Evolutionary conservation across 2,888 invertebrate species (phyloP).

Genomic region (Drosophila nr. perissopoda): DNA sequence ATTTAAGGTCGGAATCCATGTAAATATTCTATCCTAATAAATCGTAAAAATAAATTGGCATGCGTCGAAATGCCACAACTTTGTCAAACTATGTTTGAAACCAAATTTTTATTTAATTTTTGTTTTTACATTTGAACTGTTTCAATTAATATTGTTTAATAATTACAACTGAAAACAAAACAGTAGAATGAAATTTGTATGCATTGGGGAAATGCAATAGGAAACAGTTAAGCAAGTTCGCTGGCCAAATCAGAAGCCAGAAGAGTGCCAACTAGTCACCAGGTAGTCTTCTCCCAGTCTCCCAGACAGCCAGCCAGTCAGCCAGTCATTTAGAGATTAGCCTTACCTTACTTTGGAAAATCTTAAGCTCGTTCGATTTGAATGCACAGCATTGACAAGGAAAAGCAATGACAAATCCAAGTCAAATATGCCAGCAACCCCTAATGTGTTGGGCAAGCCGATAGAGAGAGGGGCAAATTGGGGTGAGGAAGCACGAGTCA

Average conservation of each 20-base stretch:
- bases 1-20: not conserved
- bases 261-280: constrained; percentile 54
- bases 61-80: not conserved
- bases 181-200: not conserved
- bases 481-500: constrained; percentile 39
- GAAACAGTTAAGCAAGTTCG: constrained; percentile 60
- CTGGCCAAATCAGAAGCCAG: constrained; percentile 76
- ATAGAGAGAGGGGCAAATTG: not conserved
- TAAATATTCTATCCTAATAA: too few relatives aligned
- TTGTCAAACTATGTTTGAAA: not conserved
- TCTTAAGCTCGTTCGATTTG: constrained; percentile 77
- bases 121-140: not conserved
- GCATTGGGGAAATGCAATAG: constrained; percentile 21
- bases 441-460: not conserved
- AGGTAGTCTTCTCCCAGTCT: constrained; percentile 24
- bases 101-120: not conserved
- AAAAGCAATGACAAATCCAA: constrained; percentile 79
- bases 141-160: not conserved
- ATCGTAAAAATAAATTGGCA: not conserved
- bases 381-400: constrained; percentile 44
- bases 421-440: constrained; percentile 74
- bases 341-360: constrained; percentile 59
- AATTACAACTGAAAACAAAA: not conserved
- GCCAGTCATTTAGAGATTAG: constrained; percentile 59
- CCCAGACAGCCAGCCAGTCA: constrained; percentile 14